Evolutionary conservation across 2,888 invertebrate genomes (phyloP).

Genomic region (Amphiduros pacificus): DNA sequence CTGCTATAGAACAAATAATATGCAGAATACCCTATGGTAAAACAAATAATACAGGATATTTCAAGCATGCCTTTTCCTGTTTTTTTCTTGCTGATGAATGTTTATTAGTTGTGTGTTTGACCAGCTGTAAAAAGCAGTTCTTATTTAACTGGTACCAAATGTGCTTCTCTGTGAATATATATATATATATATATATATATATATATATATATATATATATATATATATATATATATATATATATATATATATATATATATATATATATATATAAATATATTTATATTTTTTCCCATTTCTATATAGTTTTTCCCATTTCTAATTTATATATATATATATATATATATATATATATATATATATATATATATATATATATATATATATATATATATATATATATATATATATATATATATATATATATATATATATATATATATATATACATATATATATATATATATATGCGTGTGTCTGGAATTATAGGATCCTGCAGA

Average conservation of each 20-base stretch:
- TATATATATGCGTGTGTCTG: too few relatives aligned
- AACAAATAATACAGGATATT: too few relatives aligned
- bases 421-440: neutral
- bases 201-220: neutral
- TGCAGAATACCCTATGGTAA: too few relatives aligned
- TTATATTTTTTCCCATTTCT: neutral
- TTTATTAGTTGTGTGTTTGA: too few relatives aligned
- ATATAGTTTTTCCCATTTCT: neutral
- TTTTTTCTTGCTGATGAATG: too few relatives aligned
- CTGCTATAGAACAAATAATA: too few relatives aligned
- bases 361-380: conserved; percentile 1
- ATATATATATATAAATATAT: neutral
- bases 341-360: neutral
- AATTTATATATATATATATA: neutral
- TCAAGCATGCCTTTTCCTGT: too few relatives aligned
- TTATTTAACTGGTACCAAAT: too few relatives aligned
- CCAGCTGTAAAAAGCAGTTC: too few relatives aligned
- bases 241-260: neutral
- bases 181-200: too few relatives aligned
- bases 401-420: neutral
- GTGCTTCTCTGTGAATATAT: too few relatives aligned
- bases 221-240: neutral
- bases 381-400: neutral
- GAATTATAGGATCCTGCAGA: too few relatives aligned
- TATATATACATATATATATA: neutral